Evolutionary conservation across 2,888 invertebrate species (phyloP).

Genomic region (Hylaea fasciaria): DNA sequence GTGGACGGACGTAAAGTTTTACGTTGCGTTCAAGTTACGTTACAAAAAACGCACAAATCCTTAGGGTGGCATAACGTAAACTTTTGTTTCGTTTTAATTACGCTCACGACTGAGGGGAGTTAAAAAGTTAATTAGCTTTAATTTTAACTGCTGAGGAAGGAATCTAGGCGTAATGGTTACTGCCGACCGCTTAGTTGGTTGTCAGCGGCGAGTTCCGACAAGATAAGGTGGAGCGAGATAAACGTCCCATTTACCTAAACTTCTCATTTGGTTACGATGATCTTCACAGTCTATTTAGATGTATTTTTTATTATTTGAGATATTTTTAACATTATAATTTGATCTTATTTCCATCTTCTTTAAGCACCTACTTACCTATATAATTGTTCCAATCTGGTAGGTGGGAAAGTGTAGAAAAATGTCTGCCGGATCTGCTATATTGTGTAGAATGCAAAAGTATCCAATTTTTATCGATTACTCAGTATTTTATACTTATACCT

Average conservation of each 20-base stretch:
- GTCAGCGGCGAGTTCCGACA: slow-evolving; percentile 11
- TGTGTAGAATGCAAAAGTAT: no score
- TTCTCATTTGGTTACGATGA: no score
- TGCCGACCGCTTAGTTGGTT: slow-evolving; percentile 36
- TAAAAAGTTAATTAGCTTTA: slow-evolving; percentile 80
- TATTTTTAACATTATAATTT: no score
- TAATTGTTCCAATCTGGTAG: no score
- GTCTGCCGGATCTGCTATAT: no score
- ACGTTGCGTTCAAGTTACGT: slow-evolving; percentile 25
- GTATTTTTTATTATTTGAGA: no score
- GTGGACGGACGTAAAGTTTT: slow-evolving; percentile 33
- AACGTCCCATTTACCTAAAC: neutral
- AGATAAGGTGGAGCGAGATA: slow-evolving; percentile 16
- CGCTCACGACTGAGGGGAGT: slow-evolving; percentile 58
- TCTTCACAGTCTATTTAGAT: no score
- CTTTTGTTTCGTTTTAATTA: slow-evolving; percentile 80
- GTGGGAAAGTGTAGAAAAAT: no score
- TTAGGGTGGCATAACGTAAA: slow-evolving; percentile 70
- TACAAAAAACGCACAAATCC: slow-evolving; percentile 52
- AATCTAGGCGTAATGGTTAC: slow-evolving; percentile 52
- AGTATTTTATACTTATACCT: no score
- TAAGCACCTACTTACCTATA: no score
- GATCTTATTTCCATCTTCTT: no score
- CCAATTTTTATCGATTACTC: no score
- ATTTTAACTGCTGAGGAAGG: slow-evolving; percentile 69